These are phyloP conservation scores for Cataglyphis rosenhaueri DNA, from an alignment of 2,888 invertebrate genomes.

Conservation along the genomic window DNA sequence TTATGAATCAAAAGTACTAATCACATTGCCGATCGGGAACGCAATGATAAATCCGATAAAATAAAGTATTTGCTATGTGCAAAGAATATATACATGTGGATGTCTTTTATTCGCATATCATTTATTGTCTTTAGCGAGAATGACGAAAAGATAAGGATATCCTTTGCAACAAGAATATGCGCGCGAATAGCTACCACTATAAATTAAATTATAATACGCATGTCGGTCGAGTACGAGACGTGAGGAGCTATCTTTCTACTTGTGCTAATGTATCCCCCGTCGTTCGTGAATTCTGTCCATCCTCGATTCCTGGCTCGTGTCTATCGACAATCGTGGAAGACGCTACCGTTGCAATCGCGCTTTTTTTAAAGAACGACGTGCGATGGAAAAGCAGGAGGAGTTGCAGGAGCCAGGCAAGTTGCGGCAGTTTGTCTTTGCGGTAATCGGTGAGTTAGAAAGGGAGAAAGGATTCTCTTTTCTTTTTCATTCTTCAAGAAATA, in stretches of 20 bases:
- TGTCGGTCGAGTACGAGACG: conserved; percentile 43
- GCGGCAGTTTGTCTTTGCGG: conserved; percentile 75
- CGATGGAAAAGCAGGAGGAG: conserved; percentile 38
- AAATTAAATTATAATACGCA: conserved; percentile 72
- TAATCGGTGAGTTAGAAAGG: conserved; percentile 73
- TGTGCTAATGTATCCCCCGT: not conserved
- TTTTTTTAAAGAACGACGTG: conserved; percentile 12
- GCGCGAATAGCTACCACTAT: conserved; percentile 68
- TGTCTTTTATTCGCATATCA: conserved; percentile 20
- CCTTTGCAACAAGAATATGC: conserved; percentile 37
- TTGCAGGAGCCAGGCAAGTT: conserved; percentile 70
- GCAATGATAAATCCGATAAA: conserved; percentile 46
- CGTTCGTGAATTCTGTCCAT: not conserved
- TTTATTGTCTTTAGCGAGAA: not conserved
- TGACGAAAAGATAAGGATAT: conserved; percentile 61
- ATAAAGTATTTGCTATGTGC: conserved; percentile 56
- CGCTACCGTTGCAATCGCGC: not conserved
- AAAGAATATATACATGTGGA: conserved; percentile 36
- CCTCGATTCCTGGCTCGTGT: not conserved
- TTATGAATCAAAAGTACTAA: not conserved
- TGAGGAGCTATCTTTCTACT: not conserved
- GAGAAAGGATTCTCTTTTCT: not conserved
- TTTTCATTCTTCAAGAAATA: not conserved
- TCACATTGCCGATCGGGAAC: not conserved
- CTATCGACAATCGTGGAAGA: not conserved